phyloP scores from a whole-genome alignment of 2,888 invertebrate genomes.

The Synergus gifuensis region DNA sequence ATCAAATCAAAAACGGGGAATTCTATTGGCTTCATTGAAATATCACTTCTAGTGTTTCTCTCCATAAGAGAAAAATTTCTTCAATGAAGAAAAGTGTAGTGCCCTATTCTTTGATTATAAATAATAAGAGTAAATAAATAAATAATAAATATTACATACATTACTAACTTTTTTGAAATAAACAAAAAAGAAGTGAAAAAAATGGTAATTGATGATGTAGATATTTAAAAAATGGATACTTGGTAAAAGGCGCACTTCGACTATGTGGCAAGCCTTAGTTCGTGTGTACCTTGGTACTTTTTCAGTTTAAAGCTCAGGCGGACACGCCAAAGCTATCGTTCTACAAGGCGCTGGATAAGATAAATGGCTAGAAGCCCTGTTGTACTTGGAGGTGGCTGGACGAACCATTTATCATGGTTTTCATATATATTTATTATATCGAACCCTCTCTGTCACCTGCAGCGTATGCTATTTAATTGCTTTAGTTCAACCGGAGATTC shows the following conservation, averaged over 20 bases:
- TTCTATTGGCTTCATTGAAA: background rate
- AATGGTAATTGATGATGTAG: background rate
- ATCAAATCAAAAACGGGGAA: background rate
- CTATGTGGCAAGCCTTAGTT: conserved; percentile 15
- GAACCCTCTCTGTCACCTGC: conserved; percentile 32
- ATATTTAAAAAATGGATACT: conserved; percentile 7
- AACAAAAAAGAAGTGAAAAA: background rate
- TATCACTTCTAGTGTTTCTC: background rate
- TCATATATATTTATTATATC: conserved; percentile 41
- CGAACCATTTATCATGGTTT: conserved; percentile 28
- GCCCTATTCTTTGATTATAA: background rate
- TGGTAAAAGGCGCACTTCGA: background rate
- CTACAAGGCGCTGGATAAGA: conserved; percentile 38
- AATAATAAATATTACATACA: too few relatives aligned
- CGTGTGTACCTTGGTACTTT: conserved; percentile 4
- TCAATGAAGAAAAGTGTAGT: background rate
- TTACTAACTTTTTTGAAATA: background rate
- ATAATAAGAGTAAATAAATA: background rate
- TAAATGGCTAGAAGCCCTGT: conserved; percentile 17
- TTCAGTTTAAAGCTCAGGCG: conserved; percentile 36
- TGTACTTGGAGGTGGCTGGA: conserved; percentile 26
- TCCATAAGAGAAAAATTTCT: background rate
- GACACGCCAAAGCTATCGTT: conserved; percentile 32
- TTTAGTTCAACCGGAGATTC: background rate
- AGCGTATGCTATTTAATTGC: conserved; percentile 34